Evolutionary conservation across 2,797 vertebrate species (phyloP), one percentile per base, ranked within the genome.

Genomic region (Enteromius mattozi): DNA sequence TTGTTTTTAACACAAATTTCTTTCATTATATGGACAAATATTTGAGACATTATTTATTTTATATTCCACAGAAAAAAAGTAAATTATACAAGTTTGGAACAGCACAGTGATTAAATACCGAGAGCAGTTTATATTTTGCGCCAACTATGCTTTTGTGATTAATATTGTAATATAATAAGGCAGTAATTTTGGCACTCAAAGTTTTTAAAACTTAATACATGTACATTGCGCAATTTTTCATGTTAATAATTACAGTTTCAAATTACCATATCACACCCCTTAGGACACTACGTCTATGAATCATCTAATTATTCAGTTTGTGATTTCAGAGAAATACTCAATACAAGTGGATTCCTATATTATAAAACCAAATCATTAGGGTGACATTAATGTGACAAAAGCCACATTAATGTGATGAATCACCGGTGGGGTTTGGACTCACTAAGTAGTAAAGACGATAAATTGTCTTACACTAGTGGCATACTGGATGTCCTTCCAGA

Each of bases 401-500:
- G 24, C n/a, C 10, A 17, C 63, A 78, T 81, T 82, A 77, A 63
- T 78, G 35, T 87, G 66, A 87, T 27, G 37, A 65, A 85, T 78
- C 56, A 78, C 82, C 72, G 65, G 9, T 51, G 6, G 33, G 47
- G 71, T 51, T 65, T 69, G 56, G 30, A 51, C 54, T 72, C 30
- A 42, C 14, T 51, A 80, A 78, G 42, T 54, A 65, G 69, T 80
- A 79, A 78, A 86, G 54, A 84, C 45, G 59, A 86, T 66, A 27
- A 56, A 78, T 74, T 81, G 49, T 95, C 96, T 96, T 93, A 97
- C 96, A 3, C 91, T 95, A 0, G 96, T 97, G 0, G 96, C 95
- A 0, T 96, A 96, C 90, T 97, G 96, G 35, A 91, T 96, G 91
- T 97, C 96, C 89, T 95, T 96, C 96, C 96, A 97, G 91, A 97